Evolutionary conservation across 2,113 vertebrate genomes (phyloP).

Genomic region (Lophotis ruficrista): DNA sequence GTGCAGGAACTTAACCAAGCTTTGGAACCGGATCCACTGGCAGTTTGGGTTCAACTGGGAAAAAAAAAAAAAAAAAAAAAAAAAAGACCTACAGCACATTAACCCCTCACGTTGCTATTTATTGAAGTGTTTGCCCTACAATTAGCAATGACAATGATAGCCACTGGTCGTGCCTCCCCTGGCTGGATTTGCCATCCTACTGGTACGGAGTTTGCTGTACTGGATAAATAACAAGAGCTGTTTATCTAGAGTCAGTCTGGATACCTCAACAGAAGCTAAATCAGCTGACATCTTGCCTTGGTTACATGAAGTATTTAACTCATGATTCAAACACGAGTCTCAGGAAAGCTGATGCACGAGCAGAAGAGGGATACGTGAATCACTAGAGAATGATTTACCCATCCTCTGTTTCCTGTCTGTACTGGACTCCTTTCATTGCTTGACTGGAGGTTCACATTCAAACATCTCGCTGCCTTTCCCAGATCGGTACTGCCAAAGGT

Average conservation of each 20-base stretch:
- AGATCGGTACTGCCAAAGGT: not conserved
- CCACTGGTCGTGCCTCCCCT: not conserved
- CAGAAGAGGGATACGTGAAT: not conserved
- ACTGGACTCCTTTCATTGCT: not conserved
- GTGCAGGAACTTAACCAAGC: constrained; percentile 21
- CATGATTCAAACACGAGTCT: not conserved
- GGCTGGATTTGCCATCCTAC: not conserved
- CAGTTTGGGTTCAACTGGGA: not conserved
- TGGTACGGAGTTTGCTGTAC: not conserved
- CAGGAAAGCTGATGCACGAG: not conserved
- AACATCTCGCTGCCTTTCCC: not conserved
- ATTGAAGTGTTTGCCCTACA: not conserved
- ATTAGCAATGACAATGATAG: not conserved
- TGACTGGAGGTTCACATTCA: not conserved
- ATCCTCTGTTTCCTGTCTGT: not conserved
- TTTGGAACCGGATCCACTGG: constrained; percentile 44
- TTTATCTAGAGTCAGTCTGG: not conserved
- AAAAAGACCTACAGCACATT: not conserved
- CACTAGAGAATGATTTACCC: not conserved
- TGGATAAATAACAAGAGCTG: not conserved
- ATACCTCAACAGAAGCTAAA: not conserved
- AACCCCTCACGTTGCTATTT: not conserved
- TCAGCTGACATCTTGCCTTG: not conserved
- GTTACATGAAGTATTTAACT: not conserved
- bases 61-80: not conserved